Evolutionary conservation across 53 echinoderm and acorn worm species (phyloP).

Genomic region (Antedon mediterranea): DNA sequence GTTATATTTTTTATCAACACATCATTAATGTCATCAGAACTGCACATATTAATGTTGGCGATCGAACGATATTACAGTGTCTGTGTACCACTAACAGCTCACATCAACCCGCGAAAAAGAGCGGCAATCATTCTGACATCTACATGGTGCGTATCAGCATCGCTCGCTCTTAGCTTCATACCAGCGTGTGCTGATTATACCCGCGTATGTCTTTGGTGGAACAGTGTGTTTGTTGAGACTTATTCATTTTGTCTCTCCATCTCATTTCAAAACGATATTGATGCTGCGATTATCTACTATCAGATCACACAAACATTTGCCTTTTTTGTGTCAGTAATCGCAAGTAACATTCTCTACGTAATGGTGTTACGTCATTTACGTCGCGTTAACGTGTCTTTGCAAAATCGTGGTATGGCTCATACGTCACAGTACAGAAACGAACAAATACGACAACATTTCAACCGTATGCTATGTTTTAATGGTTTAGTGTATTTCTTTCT

Average conservation of each 20-base stretch:
- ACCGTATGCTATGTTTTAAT: background rate
- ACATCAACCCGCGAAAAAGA: slow-evolving; percentile 15
- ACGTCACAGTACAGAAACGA: background rate
- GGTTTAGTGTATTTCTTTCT: background rate
- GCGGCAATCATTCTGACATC: background rate
- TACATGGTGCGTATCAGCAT: background rate
- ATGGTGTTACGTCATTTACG: background rate
- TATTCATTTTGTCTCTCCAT: background rate
- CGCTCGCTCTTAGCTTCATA: background rate
- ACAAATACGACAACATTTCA: background rate
- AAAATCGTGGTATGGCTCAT: background rate
- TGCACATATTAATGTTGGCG: slow-evolving; percentile 16
- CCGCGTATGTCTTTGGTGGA: background rate
- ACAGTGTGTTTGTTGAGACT: background rate
- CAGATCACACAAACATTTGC: background rate
- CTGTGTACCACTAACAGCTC: slow-evolving; percentile 20
- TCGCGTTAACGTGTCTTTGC: background rate
- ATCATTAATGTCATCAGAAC: slow-evolving; percentile 12
- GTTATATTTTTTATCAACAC: slow-evolving; percentile 12
- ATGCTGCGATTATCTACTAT: background rate
- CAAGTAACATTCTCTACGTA: background rate
- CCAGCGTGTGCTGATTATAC: background rate
- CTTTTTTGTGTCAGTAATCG: background rate
- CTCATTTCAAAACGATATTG: background rate
- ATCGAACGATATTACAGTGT: slow-evolving; percentile 28